Conservation (phyloP, 2,797 vertebrate genomes). For the Pipistrellus pygmaeus region DNA sequence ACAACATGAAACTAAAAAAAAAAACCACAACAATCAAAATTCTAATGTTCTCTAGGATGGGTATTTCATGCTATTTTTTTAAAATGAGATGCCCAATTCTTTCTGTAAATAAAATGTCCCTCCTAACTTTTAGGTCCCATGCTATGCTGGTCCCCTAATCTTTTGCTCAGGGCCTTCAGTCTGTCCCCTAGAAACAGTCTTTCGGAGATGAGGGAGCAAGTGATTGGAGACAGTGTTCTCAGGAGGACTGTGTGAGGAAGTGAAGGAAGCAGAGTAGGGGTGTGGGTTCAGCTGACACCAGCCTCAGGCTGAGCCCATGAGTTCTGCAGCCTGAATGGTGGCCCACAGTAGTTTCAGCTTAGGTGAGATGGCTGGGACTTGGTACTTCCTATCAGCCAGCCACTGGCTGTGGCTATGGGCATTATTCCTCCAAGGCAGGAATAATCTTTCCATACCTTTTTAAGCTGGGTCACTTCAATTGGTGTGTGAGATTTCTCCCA, state of each 20-base stretch:
- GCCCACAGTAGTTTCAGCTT: no score
- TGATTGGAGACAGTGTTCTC: neutral
- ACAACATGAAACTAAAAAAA: neutral
- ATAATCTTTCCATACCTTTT: neutral
- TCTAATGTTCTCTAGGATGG: neutral
- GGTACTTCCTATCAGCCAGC: neutral
- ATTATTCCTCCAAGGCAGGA: no score
- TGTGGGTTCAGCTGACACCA: neutral
- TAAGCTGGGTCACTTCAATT: neutral
- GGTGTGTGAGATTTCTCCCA: neutral
- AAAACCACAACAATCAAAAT: neutral
- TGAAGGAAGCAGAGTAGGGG: neutral
- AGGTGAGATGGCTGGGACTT: neutral
- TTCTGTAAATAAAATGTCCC: neutral
- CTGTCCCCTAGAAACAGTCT: neutral
- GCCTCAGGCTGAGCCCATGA: neutral
- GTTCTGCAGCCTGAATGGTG: neutral
- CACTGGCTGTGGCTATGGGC: neutral
- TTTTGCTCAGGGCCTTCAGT: neutral
- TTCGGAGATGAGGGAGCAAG: neutral
- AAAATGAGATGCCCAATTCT: neutral
- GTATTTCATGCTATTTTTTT: neutral
- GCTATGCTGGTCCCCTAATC: neutral
- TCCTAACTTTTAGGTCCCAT: neutral
- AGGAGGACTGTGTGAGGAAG: neutral